A percentile compares a stretch with the other conserved stretches of the same genome.
These are phyloP conservation scores for Leptopilina drosophilae DNA, from an alignment of 2,888 invertebrate species.

Conservation along the genomic window DNA sequence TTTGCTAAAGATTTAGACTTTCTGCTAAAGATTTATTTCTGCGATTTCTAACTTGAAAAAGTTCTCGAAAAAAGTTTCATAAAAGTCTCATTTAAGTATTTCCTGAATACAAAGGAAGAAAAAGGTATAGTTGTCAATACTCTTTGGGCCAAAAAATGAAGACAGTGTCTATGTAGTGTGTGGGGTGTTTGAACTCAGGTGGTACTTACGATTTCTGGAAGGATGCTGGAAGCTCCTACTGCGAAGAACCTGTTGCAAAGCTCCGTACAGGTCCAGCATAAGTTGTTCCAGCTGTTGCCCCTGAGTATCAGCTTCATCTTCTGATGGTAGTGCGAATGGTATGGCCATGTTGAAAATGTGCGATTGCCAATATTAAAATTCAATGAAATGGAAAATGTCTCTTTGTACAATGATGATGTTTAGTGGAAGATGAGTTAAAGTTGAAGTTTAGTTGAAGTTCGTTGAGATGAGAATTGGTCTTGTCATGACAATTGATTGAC, in stretches of 20 bases:
- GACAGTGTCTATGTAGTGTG: too few relatives aligned
- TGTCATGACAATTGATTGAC: constrained; percentile 16
- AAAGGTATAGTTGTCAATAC: too few relatives aligned
- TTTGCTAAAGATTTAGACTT: too few relatives aligned
- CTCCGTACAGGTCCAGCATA: constrained; percentile 73
- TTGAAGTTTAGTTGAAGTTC: not conserved
- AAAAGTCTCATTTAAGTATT: too few relatives aligned
- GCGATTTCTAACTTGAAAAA: too few relatives aligned
- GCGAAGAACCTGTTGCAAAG: constrained; percentile 74
- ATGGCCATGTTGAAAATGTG: constrained; percentile 69
- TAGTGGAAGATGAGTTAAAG: too few relatives aligned
- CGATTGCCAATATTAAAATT: not conserved
- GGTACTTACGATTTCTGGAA: constrained; percentile 74
- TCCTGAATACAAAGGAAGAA: too few relatives aligned
- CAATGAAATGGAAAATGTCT: not conserved
- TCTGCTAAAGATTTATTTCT: too few relatives aligned
- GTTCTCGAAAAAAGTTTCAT: too few relatives aligned
- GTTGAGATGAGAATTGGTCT: not conserved
- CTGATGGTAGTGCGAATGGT: constrained; percentile 72
- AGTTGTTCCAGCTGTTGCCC: constrained; percentile 72
- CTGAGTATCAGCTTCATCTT: constrained; percentile 70
- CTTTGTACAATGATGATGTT: not conserved
- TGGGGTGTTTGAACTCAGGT: too few relatives aligned
- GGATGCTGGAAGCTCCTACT: constrained; percentile 71
- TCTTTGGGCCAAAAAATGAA: too few relatives aligned